Percentiles rank a stretch among this genome's conserved stretches.
These are phyloP conservation scores for Endotricha flammealis DNA, from an alignment of 2,888 invertebrate species.

Conservation along the genomic window DNA sequence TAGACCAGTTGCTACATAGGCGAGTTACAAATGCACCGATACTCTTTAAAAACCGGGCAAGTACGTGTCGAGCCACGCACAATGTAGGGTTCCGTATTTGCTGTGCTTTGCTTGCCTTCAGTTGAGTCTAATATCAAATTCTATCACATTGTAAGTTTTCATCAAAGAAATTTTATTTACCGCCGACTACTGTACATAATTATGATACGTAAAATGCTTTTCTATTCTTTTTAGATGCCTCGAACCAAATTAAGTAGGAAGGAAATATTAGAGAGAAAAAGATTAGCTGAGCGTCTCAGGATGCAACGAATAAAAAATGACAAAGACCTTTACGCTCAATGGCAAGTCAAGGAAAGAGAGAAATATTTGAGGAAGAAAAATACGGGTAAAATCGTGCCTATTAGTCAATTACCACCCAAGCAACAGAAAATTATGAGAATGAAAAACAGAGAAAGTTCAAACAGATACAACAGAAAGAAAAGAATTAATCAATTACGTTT, in stretches of 20 bases:
- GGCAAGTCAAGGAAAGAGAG: background rate
- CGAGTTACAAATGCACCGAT: no score
- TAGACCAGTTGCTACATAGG: no score
- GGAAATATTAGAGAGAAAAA: slow-evolving; percentile 9
- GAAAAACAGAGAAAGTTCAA: slow-evolving; percentile 5
- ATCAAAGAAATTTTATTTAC: no score
- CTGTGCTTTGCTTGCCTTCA: no score
- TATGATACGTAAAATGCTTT: background rate
- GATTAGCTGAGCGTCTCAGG: slow-evolving; percentile 6
- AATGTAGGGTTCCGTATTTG: no score
- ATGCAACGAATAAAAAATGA: slow-evolving; percentile 11
- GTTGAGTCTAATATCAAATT: no score
- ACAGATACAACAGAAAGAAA: background rate
- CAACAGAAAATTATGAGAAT: background rate
- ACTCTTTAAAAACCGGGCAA: no score
- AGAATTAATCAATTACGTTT: no score
- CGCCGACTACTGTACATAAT: no score
- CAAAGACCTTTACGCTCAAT: background rate
- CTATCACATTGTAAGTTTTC: no score
- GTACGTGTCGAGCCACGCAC: no score
- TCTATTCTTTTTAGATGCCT: background rate
- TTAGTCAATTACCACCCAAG: background rate
- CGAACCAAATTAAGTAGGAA: slow-evolving; percentile 7
- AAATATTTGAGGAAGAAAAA: slow-evolving; percentile 2
- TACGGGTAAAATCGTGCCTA: background rate